Evolutionary conservation across 2,113 vertebrate species (phyloP), one percentile per base, ranked within the genome.

Genomic region (human (Homo sapiens)): DNA sequence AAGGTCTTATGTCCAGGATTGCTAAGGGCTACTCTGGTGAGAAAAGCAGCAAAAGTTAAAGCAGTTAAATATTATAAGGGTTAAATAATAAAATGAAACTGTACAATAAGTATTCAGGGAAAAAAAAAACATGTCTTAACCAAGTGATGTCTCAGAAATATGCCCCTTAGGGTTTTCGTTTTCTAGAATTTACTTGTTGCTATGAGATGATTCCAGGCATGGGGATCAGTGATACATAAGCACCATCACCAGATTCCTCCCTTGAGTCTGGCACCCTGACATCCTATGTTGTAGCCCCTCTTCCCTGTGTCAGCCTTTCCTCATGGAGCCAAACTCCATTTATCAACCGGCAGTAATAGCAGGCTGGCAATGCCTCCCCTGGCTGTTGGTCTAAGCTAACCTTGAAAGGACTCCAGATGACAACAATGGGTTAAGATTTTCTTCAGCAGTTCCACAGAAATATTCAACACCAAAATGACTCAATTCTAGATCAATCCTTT

Each of bases 261-360:
- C 50, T 35, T 7, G 13, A 43, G 68, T n/a, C 35, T 8, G 13
- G 5, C 45, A n/a, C 7, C 52, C 5, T 38, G 16, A 14, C 38
- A 35, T 6, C 12, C 0, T 55, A 17, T 4, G 9, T 30, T 17
- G 1, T 3, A 3, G 3, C 20, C 4, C 3, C 30, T 30, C 17
- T 48, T 55, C 16, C 64, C 20, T 61, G 17, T 45, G 32, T 12
- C 3, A 75, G 14, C 1, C 8, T 40, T 6, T 48, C 43, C 32
- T 38, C 35, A 3, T 2, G 76, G 50, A 45, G 11, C 4, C 7
- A 17, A 1, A 52, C 86, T 68, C 40, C 10, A n/a, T 6, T 12
- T 57, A 35, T 50, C 45, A 40, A 10, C 25, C 23, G 13, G 45
- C 45, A 32, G 2, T 40, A 38, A 70, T 1, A 61, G 45, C 50